These are phyloP conservation scores for Vollenhovia emeryi DNA, from an alignment of 1,140 invertebrate genomes.

Conservation along the genomic window DNA sequence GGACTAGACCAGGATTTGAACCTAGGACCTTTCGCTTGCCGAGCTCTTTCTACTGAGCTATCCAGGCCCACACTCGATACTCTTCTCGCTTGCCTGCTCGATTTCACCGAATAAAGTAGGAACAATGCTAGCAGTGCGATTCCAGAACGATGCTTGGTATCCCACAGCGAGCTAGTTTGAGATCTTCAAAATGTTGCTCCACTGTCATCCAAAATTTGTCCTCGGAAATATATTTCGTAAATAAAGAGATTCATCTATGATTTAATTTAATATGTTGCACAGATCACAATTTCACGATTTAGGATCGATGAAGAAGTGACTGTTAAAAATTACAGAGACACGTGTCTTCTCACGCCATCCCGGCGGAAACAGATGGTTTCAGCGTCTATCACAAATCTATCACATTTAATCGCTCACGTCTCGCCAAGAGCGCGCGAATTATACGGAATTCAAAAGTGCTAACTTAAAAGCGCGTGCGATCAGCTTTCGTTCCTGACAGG, in stretches of 20 bases:
- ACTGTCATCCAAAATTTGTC: background rate
- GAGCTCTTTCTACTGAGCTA: no score
- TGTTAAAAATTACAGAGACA: background rate
- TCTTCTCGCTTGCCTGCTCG: no score
- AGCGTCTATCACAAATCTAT: background rate
- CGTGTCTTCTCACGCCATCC: background rate
- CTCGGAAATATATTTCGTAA: background rate
- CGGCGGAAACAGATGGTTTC: background rate
- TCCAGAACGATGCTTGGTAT: no score
- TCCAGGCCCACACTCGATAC: no score
- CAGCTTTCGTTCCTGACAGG: background rate
- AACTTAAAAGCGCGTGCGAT: background rate
- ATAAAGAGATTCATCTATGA: background rate
- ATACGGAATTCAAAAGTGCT: background rate
- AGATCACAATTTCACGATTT: background rate
- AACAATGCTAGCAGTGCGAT: no score
- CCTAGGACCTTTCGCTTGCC: no score
- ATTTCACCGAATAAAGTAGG: no score
- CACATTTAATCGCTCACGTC: constrained; percentile 5
- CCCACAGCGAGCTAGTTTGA: background rate
- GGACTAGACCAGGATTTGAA: no score
- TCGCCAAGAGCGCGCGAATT: background rate
- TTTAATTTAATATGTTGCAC: background rate
- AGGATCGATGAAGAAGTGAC: background rate
- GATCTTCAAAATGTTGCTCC: background rate